Evolutionary conservation across 2,797 vertebrate genomes (phyloP).

Genomic region (Austrolebias charrua): DNA sequence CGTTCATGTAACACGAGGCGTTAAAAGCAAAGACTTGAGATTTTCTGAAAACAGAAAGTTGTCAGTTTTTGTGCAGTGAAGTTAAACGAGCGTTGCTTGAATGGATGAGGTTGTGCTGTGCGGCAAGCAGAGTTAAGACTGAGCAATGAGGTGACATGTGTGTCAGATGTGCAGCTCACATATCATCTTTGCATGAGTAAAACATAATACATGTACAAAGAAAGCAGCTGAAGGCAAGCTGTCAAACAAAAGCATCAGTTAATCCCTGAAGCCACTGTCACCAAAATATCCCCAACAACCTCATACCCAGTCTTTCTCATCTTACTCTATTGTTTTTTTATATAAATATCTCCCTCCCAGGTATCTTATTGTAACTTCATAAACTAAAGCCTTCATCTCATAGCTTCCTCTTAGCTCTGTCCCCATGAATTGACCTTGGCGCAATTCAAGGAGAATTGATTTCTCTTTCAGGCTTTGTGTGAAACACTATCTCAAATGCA

Average conservation of each 20-base stretch:
- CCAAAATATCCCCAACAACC: constrained; percentile 26
- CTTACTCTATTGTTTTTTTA: constrained; percentile 42
- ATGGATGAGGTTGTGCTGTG: constrained; percentile 27
- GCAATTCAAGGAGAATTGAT: constrained; percentile 81
- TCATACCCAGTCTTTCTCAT: constrained; percentile 29
- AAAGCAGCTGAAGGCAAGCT: constrained; percentile 26
- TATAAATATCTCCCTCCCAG: constrained; percentile 11
- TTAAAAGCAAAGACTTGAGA: constrained; percentile 61
- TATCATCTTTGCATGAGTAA: constrained; percentile 55
- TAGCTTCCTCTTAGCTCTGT: constrained; percentile 39
- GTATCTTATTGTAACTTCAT: constrained; percentile 46
- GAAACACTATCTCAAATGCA: constrained; percentile 74
- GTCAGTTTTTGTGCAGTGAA: constrained; percentile 40
- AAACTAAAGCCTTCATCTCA: constrained; percentile 32
- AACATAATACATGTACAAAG: constrained; percentile 36
- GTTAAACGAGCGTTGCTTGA: constrained; percentile 27
- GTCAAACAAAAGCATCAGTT: constrained; percentile 31
- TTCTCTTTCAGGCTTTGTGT: constrained; percentile 70
- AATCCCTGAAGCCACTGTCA: constrained; percentile 36
- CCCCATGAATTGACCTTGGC: constrained; percentile 73
- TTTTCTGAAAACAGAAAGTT: constrained; percentile 56
- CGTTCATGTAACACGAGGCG: constrained; percentile 69
- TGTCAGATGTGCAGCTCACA: constrained; percentile 36
- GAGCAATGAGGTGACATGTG: constrained; percentile 29
- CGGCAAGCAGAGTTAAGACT: constrained; percentile 36